Percentiles rank a stretch among this genome's conserved stretches.
phyloP scores from a whole-genome alignment of 1,140 invertebrate species.

The Thaumetopoea pityocampa region DNA sequence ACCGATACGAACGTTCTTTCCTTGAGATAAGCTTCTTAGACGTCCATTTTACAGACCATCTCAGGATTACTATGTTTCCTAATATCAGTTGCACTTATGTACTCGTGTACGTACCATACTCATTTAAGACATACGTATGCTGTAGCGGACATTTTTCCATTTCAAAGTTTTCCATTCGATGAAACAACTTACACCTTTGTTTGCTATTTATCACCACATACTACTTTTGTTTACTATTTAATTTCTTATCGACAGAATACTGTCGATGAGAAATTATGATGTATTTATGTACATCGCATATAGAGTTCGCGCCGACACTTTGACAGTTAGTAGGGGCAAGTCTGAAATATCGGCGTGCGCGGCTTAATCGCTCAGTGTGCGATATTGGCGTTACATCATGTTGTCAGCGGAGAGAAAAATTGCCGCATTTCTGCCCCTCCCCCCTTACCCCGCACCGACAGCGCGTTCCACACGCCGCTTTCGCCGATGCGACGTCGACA shows the following conservation, averaged over 20 bases:
- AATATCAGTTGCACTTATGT: too few relatives aligned
- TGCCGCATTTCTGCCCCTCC: conserved; percentile 47
- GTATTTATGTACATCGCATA: conserved; percentile 26
- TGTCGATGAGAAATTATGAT: conserved; percentile 14
- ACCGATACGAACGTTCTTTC: conserved; percentile 41
- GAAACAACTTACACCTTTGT: conserved; percentile 3
- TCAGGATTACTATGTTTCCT: conserved; percentile 46
- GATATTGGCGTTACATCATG: conserved; percentile 75
- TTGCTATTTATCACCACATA: too few relatives aligned
- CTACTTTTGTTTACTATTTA: too few relatives aligned
- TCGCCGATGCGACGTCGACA: conserved; percentile 56
- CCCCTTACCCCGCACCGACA: conserved; percentile 26
- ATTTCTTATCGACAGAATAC: too few relatives aligned
- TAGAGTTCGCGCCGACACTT: conserved; percentile 51
- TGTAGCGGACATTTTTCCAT: neutral
- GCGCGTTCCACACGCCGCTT: conserved; percentile 28
- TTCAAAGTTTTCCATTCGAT: conserved; percentile 4
- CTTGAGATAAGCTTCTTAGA: conserved; percentile 47
- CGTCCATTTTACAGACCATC: conserved; percentile 46
- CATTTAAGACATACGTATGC: too few relatives aligned
- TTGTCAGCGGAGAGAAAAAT: conserved; percentile 74
- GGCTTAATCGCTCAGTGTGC: conserved; percentile 73
- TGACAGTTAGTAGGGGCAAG: conserved; percentile 72
- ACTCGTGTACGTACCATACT: too few relatives aligned
- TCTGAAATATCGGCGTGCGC: conserved; percentile 72